Percentiles rank a stretch among this genome's conserved stretches.
Conservation (phyloP, 1,140 invertebrate genomes). For the Cherax destructor region DNA sequence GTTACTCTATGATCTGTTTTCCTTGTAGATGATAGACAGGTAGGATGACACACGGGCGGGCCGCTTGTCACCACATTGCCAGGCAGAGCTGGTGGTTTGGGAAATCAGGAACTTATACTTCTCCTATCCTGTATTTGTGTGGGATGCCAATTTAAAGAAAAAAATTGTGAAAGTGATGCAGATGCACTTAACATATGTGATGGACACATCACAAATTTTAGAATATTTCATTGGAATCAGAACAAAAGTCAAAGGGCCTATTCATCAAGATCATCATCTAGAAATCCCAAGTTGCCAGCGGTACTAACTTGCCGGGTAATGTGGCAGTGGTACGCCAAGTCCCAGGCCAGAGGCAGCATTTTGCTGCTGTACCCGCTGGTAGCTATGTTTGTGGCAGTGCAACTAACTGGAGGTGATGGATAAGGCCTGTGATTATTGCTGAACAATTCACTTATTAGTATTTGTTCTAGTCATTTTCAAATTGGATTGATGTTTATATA, state of each 20-base stretch:
- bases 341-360: conserved; percentile 34
- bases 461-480: conserved; percentile 70
- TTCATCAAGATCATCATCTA: conserved; percentile 47
- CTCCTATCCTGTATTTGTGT: conserved; percentile 37
- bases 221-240: conserved; percentile 47
- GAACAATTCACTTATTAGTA: conserved; percentile 68
- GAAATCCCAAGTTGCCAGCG: conserved; percentile 48
- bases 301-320: conserved; percentile 28
- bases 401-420: conserved; percentile 55
- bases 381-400: conserved; percentile 43
- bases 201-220: background rate
- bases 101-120: conserved; percentile 58
- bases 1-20: conserved; percentile 70
- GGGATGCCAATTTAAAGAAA: conserved; percentile 45
- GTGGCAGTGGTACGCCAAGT: conserved; percentile 29
- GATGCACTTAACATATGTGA: conserved; percentile 31
- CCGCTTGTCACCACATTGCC: conserved; percentile 64
- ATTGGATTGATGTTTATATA: conserved; percentile 66
- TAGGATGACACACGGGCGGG: conserved; percentile 51
- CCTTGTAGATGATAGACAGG: conserved; percentile 66
- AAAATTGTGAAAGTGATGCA: conserved; percentile 19
- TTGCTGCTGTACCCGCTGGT: conserved; percentile 44
- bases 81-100: conserved; percentile 66
- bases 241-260: conserved; percentile 54
- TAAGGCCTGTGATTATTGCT: conserved; percentile 67